These are phyloP conservation scores for Blera fallax DNA, from an alignment of 2,888 invertebrate genomes.

Conservation along the genomic window DNA sequence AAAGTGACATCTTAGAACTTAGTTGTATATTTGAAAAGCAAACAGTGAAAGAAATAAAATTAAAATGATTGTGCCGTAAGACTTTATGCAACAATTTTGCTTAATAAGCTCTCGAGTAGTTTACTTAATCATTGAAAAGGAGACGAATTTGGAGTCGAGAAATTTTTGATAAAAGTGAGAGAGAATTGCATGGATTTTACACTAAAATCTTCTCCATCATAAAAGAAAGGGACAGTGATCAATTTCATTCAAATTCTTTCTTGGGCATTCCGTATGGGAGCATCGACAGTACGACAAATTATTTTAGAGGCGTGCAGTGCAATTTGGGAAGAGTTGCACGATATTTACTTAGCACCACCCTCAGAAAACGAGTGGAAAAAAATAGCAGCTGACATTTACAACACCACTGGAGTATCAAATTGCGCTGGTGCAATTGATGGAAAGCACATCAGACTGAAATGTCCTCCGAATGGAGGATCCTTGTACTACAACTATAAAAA, in stretches of 20 bases:
- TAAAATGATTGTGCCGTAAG: no score
- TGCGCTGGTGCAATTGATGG: slow-evolving; percentile 73
- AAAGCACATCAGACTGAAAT: slow-evolving; percentile 69
- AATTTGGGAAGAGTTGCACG: slow-evolving; percentile 27
- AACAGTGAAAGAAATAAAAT: no score
- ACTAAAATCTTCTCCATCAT: background rate
- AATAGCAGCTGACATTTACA: slow-evolving; percentile 62
- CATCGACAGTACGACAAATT: slow-evolving; percentile 73
- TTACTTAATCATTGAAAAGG: no score
- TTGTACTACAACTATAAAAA: slow-evolving; percentile 63
- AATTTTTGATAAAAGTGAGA: no score
- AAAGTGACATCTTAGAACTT: no score
- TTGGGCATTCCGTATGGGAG: slow-evolving; percentile 49
- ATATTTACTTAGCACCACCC: slow-evolving; percentile 55
- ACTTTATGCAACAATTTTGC: no score
- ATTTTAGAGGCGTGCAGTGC: slow-evolving; percentile 63
- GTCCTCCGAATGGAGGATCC: slow-evolving; percentile 70
- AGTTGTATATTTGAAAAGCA: no score
- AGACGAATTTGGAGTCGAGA: no score
- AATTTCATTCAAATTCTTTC: no score
- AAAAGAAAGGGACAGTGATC: background rate
- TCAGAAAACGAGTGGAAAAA: slow-evolving; percentile 61
- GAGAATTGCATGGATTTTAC: background rate
- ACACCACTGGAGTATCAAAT: slow-evolving; percentile 57
- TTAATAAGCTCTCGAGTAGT: no score